phyloP scores from a whole-genome alignment of 2,888 invertebrate genomes.

The Drosophila vallismaia region DNA sequence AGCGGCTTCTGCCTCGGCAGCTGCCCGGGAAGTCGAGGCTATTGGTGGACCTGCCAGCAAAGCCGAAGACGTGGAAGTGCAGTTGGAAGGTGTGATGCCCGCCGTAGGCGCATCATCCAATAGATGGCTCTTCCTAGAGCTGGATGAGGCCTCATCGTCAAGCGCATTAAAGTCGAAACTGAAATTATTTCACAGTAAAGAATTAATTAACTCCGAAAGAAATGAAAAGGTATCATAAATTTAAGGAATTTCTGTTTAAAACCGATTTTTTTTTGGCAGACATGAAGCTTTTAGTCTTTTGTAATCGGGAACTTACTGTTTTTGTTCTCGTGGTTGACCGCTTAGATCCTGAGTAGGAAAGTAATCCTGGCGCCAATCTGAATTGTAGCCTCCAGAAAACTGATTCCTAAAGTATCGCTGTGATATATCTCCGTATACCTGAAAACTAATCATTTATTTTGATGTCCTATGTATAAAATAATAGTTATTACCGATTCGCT shows the following conservation, averaged over 20 bases:
- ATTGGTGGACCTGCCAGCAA: conserved; percentile 80
- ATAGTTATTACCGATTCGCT: conserved; percentile 85
- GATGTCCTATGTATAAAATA: too few species aligned
- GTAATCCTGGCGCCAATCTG: conserved; percentile 82
- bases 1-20: conserved; percentile 57
- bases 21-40: conserved; percentile 65
- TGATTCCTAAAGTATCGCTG: conserved; percentile 80
- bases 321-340: conserved; percentile 66
- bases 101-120: conserved; percentile 59
- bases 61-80: conserved; percentile 64
- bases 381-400: conserved; percentile 75
- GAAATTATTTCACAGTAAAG: not conserved
- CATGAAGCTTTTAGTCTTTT: too few species aligned
- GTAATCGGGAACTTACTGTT: conserved; percentile 61
- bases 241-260: too few species aligned
- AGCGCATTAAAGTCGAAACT: conserved; percentile 64
- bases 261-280: too few species aligned
- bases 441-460: not conserved
- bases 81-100: conserved; percentile 62
- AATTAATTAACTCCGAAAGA: too few species aligned
- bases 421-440: conserved; percentile 83
- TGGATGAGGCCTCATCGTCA: conserved; percentile 53
- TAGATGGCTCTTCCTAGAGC: conserved; percentile 49
- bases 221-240: too few species aligned
- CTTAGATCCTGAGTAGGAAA: conserved; percentile 82